Evolutionary conservation across 2,888 invertebrate genomes (phyloP).

Genomic region (Chrysina gloriosa): DNA sequence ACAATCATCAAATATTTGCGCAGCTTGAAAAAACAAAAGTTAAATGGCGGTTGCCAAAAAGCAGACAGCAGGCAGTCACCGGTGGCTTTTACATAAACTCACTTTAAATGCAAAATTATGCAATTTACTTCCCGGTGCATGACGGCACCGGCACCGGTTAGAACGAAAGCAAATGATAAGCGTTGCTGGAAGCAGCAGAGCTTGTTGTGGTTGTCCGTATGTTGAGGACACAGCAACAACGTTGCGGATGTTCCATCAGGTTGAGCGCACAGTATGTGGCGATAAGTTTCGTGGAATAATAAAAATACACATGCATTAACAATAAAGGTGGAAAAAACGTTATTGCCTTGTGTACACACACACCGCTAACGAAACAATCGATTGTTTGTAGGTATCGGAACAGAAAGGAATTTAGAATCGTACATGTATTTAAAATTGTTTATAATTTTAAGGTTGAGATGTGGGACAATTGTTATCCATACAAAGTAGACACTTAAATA

Average conservation of each 20-base stretch:
- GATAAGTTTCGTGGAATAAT: slow-evolving; percentile 7
- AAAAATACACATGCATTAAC: neutral
- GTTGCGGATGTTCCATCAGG: slow-evolving; percentile 22
- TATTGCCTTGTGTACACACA: neutral
- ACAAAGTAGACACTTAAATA: no score
- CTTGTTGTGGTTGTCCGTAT: slow-evolving; percentile 13
- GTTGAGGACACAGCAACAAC: slow-evolving; percentile 3
- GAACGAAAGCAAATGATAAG: neutral
- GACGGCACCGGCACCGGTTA: slow-evolving; percentile 3
- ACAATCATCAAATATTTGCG: neutral
- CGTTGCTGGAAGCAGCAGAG: slow-evolving; percentile 17
- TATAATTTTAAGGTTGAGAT: no score
- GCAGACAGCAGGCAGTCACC: neutral
- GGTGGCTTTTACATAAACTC: slow-evolving; percentile 18
- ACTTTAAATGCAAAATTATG: slow-evolving; percentile 37
- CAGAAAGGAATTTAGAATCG: neutral
- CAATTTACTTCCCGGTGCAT: slow-evolving; percentile 25
- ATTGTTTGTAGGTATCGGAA: neutral
- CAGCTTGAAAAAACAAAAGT: neutral
- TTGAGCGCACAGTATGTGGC: slow-evolving; percentile 21
- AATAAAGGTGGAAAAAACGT: neutral
- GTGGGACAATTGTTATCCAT: no score
- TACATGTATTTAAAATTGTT: no score
- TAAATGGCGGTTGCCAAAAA: neutral
- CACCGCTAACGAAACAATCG: neutral